Evolutionary conservation across 1,140 invertebrate species (phyloP).

Genomic region (Hypsibius dujardini): DNA sequence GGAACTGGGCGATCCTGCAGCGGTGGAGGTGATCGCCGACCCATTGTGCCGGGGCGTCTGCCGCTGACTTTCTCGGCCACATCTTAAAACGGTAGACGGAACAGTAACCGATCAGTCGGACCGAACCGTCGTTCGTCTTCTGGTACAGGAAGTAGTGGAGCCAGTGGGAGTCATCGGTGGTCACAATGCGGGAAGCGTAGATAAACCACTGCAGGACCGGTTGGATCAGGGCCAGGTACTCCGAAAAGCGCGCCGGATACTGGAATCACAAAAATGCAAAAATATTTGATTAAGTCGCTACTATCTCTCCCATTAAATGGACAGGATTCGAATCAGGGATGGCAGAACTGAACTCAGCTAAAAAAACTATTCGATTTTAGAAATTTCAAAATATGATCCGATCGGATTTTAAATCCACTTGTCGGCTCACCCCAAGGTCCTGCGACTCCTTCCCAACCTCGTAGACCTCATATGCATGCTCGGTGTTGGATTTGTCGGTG

Average conservation of each 20-base stretch:
- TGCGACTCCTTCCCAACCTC: neutral
- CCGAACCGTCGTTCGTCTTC: neutral
- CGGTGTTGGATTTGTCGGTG: too few species aligned
- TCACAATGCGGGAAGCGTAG: neutral
- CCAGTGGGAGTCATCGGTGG: neutral
- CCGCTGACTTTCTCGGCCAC: constrained; percentile 8
- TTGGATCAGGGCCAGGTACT: neutral
- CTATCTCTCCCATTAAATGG: too few species aligned
- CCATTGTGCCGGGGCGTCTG: neutral
- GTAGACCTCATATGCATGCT: too few species aligned
- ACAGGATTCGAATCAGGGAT: too few species aligned
- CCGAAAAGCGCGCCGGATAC: neutral
- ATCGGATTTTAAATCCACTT: neutral
- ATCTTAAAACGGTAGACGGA: neutral
- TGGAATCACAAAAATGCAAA: too few species aligned
- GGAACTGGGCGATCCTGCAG: neutral
- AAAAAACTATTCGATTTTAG: too few species aligned
- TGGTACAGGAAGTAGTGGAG: constrained; percentile 1
- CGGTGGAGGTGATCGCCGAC: neutral
- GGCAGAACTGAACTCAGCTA: too few species aligned
- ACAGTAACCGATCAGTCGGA: constrained; percentile 3
- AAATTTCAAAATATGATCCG: too few species aligned
- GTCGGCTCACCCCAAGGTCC: neutral
- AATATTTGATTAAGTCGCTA: too few species aligned
- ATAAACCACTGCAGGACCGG: neutral